A percentile compares a stretch with the other conserved stretches of the same genome.
phyloP scores from a whole-genome alignment of 2,888 invertebrate species.

The Melangyna quadrimaculata region DNA sequence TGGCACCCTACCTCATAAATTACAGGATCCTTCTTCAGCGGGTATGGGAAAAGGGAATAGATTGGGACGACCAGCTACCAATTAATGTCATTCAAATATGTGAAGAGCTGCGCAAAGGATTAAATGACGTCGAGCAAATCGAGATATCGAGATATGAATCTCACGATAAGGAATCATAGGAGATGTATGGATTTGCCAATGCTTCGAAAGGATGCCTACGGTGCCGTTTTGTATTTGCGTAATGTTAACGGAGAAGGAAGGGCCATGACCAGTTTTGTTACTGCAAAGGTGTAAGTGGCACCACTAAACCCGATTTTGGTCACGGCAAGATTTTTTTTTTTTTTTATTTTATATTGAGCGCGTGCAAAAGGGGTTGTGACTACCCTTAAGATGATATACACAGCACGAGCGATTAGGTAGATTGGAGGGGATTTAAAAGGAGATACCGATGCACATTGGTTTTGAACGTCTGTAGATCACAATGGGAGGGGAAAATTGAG shows the following conservation, averaged over 20 bases:
- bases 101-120: neutral
- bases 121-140: neutral
- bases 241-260: neutral
- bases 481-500: too few relatives aligned
- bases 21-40: conserved; percentile 64
- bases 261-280: neutral
- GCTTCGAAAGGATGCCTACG: neutral
- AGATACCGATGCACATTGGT: too few relatives aligned
- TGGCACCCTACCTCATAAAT: conserved; percentile 36
- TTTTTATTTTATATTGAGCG: too few relatives aligned
- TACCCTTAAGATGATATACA: too few relatives aligned
- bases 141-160: neutral
- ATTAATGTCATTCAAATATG: too few relatives aligned
- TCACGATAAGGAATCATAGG: too few relatives aligned
- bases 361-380: too few relatives aligned
- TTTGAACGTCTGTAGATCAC: too few relatives aligned
- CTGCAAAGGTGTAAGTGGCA: neutral
- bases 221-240: neutral
- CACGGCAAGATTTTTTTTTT: neutral
- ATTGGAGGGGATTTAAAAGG: too few relatives aligned
- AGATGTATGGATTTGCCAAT: neutral
- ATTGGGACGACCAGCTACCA: neutral
- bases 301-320: neutral
- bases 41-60: neutral
- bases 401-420: too few relatives aligned